phyloP scores from a whole-genome alignment of 2,888 invertebrate genomes.

The Tachina grossa region DNA sequence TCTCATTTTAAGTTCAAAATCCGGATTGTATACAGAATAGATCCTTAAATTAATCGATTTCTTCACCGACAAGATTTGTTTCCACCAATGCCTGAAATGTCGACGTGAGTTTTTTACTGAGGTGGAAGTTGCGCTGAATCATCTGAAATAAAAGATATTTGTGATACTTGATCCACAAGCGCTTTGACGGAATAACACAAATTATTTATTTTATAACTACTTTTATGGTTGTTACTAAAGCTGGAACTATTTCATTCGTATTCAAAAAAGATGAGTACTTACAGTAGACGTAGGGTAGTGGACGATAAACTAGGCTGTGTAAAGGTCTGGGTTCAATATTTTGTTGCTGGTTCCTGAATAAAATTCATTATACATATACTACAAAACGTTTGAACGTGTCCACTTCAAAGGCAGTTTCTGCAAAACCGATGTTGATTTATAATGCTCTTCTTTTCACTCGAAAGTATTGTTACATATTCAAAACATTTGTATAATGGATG shows the following conservation, averaged over 20 bases:
- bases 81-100: slow-evolving; percentile 51
- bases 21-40: neutral
- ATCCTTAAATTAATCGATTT: neutral
- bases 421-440: too few species aligned
- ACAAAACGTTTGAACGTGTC: neutral
- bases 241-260: neutral
- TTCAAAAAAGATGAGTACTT: slow-evolving; percentile 6
- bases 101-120: slow-evolving; percentile 24
- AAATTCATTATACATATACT: slow-evolving; percentile 25
- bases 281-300: neutral
- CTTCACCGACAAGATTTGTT: slow-evolving; percentile 16
- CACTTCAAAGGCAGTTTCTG: too few species aligned
- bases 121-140: slow-evolving; percentile 39
- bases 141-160: neutral
- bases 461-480: too few species aligned
- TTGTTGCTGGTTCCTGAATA: neutral
- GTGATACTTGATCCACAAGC: too few species aligned
- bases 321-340: neutral
- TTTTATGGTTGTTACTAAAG: slow-evolving; percentile 35
- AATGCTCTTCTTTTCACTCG: too few species aligned
- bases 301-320: neutral
- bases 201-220: slow-evolving; percentile 20
- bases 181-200: neutral
- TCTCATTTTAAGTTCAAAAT: slow-evolving; percentile 10
- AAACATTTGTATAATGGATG: too few species aligned